These are phyloP conservation scores for Drosophila tristis DNA, from an alignment of 1,140 invertebrate genomes.

Conservation along the genomic window DNA sequence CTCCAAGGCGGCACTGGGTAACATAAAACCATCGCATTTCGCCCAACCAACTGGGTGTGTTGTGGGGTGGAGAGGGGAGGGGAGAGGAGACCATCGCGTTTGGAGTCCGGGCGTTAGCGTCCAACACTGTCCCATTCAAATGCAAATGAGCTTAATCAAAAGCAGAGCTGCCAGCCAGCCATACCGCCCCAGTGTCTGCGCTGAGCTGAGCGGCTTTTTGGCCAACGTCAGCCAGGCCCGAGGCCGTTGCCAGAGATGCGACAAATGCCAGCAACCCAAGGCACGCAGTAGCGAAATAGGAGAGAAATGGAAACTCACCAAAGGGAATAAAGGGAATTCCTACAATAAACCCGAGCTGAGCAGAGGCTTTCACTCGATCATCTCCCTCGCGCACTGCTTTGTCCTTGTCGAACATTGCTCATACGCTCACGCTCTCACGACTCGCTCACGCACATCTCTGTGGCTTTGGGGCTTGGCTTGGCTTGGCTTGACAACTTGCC, in stretches of 20 bases:
- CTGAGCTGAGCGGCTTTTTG: slow-evolving; percentile 47
- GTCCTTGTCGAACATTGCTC: not conserved
- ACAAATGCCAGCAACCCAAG: slow-evolving; percentile 5
- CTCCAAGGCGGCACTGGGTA: slow-evolving; percentile 31
- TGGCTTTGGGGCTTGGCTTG: slow-evolving; percentile 2
- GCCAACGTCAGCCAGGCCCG: slow-evolving; percentile 23
- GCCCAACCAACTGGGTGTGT: too few species aligned
- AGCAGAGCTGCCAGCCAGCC: slow-evolving; percentile 55
- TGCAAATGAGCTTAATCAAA: slow-evolving; percentile 82
- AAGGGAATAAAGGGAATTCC: too few species aligned
- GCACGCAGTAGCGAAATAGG: too few species aligned
- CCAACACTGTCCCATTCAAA: slow-evolving; percentile 58
- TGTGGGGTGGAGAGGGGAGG: too few species aligned
- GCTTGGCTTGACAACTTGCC: slow-evolving; percentile 35
- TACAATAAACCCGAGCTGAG: too few species aligned
- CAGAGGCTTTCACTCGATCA: too few species aligned
- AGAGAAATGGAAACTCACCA: too few species aligned
- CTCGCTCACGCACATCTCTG: slow-evolving; percentile 31
- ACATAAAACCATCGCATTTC: slow-evolving; percentile 59
- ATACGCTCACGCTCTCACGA: not conserved
- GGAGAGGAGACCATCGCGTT: too few species aligned
- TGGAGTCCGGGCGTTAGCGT: not conserved
- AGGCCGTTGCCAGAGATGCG: slow-evolving; percentile 8
- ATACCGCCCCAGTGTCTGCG: slow-evolving; percentile 17
- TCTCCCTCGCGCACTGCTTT: too few species aligned